Base-by-base conservation (phyloP, 2,888 invertebrate species). In the Apamea sordens region DNA sequence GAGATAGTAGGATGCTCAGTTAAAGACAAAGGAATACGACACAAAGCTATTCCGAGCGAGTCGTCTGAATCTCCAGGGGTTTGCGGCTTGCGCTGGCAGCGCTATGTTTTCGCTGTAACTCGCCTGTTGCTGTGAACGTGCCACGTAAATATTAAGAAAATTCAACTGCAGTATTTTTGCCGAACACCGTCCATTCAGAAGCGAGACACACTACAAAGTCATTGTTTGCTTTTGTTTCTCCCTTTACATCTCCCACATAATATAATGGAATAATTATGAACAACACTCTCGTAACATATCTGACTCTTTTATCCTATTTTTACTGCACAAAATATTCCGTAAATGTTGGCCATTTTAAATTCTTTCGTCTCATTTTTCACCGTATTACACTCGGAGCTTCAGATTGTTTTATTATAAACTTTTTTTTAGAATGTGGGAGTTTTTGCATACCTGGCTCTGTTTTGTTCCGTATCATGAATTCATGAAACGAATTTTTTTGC, bases 331-430 rank as follows among this genome's bases (percentile, higher is more conserved):
- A 94, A 92, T 92, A 92, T 94, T 93, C 86, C 89, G 92, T 92
- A 92, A 94, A 94, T 91, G 93, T 92, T 92, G 88, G 91, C 92
- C 92, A 91, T 94, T 94, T 93, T 90, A 93, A 93, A 95, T 94
- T 93, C 92, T 93, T 93, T 91, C 91, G 88, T 93, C 93, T 92
- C 93, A 92, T 93, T 94, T 94, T 94, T 94, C 92, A 93, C 92
- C 91, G 93, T 92, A 93, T 94, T 93, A 94, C 93, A 92, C 91
- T 90, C 92, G 83, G 91, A 89, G 92, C 90, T 93, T 90, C 91
- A 93, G 91, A 95, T 95, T 94, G 94, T 95, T 95, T 94, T 94
- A 93, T 93, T 93, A 92, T 92, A 93, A 94, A 91, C 91, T 91
- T 93, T 94, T 94, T 95, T 94, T 93, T 90, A 92, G 92, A 92